These are phyloP conservation scores for Boulengerochromis microlepis DNA, from an alignment of 2,113 vertebrate genomes.

Conservation along the genomic window DNA sequence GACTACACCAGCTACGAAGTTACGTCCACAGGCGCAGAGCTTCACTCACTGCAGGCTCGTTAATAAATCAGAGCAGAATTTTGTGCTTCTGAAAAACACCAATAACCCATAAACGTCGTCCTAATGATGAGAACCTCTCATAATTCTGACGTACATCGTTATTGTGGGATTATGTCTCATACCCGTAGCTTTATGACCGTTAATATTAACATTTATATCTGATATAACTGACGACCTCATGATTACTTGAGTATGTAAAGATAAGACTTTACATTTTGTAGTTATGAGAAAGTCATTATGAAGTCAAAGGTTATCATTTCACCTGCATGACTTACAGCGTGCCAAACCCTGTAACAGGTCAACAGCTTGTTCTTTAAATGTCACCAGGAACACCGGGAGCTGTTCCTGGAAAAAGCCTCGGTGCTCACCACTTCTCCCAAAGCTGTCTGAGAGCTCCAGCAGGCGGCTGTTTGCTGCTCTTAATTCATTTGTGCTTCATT, in stretches of 20 bases:
- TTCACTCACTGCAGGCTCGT: not conserved
- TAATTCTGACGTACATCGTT: too few species aligned
- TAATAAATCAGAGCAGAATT: not conserved
- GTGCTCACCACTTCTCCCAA: not conserved
- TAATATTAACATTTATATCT: too few species aligned
- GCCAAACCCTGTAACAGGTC: fast-evolving
- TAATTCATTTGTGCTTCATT: not conserved
- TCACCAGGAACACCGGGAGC: not conserved
- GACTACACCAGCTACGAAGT: too few species aligned
- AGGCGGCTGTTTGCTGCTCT: not conserved
- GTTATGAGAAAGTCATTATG: not conserved
- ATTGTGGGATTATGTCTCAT: too few species aligned
- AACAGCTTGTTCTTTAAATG: not conserved
- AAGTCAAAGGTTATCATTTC: not conserved
- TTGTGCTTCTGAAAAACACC: too few species aligned
- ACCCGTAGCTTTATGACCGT: too few species aligned
- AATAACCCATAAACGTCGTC: not conserved
- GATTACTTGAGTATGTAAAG: not conserved
- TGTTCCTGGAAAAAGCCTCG: not conserved
- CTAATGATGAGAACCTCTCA: not conserved
- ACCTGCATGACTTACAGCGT: not conserved
- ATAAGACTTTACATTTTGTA: not conserved
- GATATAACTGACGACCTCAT: not conserved
- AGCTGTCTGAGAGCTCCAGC: not conserved
- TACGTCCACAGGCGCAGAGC: too few species aligned